These are phyloP conservation scores for Coccyzus lansbergi DNA, from an alignment of 2,797 vertebrate species.

Conservation along the genomic window DNA sequence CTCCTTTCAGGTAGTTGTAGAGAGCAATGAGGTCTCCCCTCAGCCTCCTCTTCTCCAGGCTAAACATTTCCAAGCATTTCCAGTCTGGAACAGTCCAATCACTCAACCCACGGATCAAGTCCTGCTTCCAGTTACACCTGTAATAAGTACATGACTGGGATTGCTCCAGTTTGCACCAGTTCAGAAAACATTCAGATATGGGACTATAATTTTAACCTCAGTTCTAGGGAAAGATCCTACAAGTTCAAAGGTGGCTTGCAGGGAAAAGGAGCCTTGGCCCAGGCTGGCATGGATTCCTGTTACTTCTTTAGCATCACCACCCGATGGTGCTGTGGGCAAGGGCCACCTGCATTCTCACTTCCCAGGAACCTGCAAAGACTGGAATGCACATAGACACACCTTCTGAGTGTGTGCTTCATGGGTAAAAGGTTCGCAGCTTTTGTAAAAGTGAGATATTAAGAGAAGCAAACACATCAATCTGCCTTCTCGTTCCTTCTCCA, in stretches of 20 bases:
- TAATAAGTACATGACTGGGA: background rate
- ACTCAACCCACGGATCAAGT: background rate
- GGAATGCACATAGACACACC: too few species aligned
- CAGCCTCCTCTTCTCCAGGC: too few species aligned
- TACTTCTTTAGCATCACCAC: background rate
- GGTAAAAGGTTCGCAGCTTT: background rate
- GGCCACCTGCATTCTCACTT: background rate
- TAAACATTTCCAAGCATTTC: background rate
- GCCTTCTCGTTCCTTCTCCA: background rate
- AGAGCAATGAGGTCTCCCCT: too few species aligned
- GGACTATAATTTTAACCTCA: too few species aligned
- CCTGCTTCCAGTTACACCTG: background rate
- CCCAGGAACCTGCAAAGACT: background rate
- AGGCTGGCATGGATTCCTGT: background rate
- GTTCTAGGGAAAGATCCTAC: background rate
- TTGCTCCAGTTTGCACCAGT: background rate
- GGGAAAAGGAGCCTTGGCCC: background rate
- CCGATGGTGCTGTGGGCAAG: background rate
- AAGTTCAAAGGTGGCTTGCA: rapidly evolving
- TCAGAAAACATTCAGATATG: background rate
- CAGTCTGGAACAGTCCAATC: background rate
- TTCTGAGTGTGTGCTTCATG: background rate
- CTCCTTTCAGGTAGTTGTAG: too few species aligned
- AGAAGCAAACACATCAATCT: background rate
- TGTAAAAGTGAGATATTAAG: background rate